Evolutionary conservation across 1,140 invertebrate species (phyloP), one percentile per base, ranked within the genome.

Genomic region (Thaumatotibia leucotreta): DNA sequence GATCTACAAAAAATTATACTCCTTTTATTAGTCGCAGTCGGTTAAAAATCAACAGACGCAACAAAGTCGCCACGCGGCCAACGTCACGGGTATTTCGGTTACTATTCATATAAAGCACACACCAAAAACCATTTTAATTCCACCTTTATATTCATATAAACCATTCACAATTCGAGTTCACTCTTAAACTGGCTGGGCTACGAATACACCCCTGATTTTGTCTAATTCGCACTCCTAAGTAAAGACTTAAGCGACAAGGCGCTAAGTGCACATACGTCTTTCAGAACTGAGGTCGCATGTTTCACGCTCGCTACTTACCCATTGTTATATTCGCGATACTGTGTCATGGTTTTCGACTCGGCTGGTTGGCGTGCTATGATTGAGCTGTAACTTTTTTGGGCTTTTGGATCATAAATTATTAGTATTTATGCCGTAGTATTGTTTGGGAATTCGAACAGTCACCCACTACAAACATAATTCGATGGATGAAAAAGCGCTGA

Each of bases 341-440:
- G 78, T 87, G 81, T 79, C 83, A 87, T 76, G 86, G 79, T 81
- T 76, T 89, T 89, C 80, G 85, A 72, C 67, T 64, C 81, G 84
- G 68, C 80, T 79, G 74, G 76, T 89, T 87, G 83, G 70, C 52
- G 31, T 31, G 65, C 9, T 72, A 20, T 69, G 77, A 87, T 87
- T 84, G 81, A 89, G 77, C 70, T 72, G 76, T 88, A 68, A 75
- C 65, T 64, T 75, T 75, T 73, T 58, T 66, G 9, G 52, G 22
- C 11, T 14, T 49, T 49, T 14, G 11, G 11, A 14, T 45, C 2
- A 14, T 45, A 4, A 2, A 14, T 4, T 4, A 2, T 45, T 10
- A 14, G n/a, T n/a, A n/a, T n/a, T n/a, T n/a, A n/a, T n/a, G n/a
- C n/a, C n/a, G 14, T 52, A 20, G 49, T 14, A 22, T 6, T 4